phyloP scores from a whole-genome alignment of 1,140 invertebrate genomes.

The Pollicipes pollicipes region DNA sequence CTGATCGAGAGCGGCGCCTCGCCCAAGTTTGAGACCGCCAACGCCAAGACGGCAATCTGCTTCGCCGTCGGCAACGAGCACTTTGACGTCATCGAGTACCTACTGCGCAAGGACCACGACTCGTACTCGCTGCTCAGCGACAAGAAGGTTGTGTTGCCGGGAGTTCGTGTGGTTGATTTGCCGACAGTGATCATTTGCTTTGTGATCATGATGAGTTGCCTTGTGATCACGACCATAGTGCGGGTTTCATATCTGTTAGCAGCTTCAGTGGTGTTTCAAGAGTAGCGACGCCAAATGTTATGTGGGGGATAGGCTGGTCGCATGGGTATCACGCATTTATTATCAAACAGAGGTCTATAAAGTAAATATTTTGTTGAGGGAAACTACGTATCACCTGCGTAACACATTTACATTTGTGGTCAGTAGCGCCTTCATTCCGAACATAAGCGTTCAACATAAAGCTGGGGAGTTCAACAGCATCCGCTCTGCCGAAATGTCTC shows the following conservation, averaged over 20 bases:
- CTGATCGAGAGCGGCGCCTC: slow-evolving; percentile 89
- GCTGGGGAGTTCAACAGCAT: too few relatives aligned
- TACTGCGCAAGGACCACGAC: slow-evolving; percentile 94
- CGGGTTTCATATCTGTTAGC: neutral
- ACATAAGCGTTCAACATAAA: too few relatives aligned
- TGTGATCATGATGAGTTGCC: slow-evolving; percentile 7
- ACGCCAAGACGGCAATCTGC: slow-evolving; percentile 88
- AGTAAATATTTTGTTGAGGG: too few relatives aligned
- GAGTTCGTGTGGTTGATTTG: neutral
- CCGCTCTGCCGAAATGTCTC: too few relatives aligned
- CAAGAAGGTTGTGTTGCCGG: slow-evolving; percentile 63
- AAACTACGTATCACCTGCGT: too few relatives aligned
- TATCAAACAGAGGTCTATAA: too few relatives aligned
- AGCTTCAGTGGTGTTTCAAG: too few relatives aligned
- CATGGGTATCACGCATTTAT: too few relatives aligned
- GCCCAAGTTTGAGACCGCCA: slow-evolving; percentile 76
- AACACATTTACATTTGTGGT: too few relatives aligned
- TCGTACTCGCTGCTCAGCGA: slow-evolving; percentile 94
- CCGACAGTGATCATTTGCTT: slow-evolving; percentile 4
- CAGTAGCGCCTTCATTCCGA: too few relatives aligned
- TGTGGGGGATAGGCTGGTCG: too few relatives aligned
- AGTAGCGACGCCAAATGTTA: too few relatives aligned
- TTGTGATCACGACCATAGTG: neutral
- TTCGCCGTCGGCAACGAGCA: slow-evolving; percentile 93
- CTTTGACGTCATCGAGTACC: slow-evolving; percentile 82